A percentile compares a stretch with the other conserved stretches of the same genome.
Evolutionary conservation across 2,113 vertebrate genomes (phyloP).

Genomic region (Drymodes brunneopygia): DNA sequence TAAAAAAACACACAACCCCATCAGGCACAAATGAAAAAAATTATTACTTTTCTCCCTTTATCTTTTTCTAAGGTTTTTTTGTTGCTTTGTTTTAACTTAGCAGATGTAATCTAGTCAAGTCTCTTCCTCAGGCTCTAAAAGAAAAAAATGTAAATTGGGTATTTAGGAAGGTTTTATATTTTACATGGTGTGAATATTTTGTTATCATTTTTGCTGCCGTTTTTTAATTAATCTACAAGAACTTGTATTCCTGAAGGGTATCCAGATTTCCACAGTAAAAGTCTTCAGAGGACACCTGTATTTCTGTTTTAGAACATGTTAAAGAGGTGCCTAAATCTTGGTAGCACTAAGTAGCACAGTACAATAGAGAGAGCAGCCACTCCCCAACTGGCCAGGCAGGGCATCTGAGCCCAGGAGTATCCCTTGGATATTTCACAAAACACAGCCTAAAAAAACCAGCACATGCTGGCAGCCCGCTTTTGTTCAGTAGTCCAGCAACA

Average conservation of each 20-base stretch:
- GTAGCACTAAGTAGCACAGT: neutral
- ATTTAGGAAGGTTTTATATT: neutral
- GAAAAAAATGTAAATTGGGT: neutral
- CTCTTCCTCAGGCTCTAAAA: neutral
- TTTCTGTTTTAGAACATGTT: neutral
- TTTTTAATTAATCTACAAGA: neutral
- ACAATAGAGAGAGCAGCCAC: neutral
- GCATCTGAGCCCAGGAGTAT: neutral
- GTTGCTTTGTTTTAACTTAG: neutral
- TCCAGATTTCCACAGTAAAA: neutral
- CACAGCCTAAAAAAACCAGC: neutral
- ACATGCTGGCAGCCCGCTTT: neutral
- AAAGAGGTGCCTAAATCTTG: neutral
- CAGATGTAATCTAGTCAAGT: neutral
- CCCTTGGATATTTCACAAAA: neutral
- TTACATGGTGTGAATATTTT: neutral
- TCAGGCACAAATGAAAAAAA: slow-evolving; percentile 57
- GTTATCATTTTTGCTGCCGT: neutral
- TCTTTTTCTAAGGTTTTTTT: neutral
- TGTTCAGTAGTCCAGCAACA: neutral
- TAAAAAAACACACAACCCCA: slow-evolving; percentile 33
- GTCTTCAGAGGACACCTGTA: neutral
- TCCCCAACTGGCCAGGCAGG: neutral
- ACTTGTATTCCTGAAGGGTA: neutral
- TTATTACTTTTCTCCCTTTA: slow-evolving; percentile 9